These are phyloP conservation scores for Todiramphus saurophagus DNA, from an alignment of 2,113 vertebrate genomes.

Conservation along the genomic window DNA sequence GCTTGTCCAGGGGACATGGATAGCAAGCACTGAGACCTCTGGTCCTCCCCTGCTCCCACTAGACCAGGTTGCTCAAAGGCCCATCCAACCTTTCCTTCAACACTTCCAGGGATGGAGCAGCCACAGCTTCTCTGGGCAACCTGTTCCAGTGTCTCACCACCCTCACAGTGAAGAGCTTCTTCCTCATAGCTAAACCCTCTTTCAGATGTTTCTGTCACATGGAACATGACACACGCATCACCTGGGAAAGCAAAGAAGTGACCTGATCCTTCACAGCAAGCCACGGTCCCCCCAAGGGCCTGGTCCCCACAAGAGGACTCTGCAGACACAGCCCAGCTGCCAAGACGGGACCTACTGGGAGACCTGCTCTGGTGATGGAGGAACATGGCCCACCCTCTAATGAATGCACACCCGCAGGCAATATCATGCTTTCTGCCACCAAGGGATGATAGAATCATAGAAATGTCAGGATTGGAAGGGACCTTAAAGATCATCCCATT, in stretches of 20 bases:
- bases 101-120: background rate
- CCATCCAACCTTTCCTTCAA: background rate
- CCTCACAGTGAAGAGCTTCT: background rate
- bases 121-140: background rate
- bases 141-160: background rate
- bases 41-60: background rate
- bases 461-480: too few species aligned
- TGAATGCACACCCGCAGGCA: fast-evolving
- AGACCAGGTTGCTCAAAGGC: background rate
- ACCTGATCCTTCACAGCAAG: background rate
- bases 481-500: too few species aligned
- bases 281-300: fast-evolving
- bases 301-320: background rate
- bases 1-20: fast-evolving
- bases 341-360: background rate
- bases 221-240: background rate
- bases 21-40: background rate
- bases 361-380: background rate
- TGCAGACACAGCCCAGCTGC: background rate
- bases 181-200: background rate
- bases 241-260: background rate
- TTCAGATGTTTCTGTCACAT: background rate
- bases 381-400: background rate
- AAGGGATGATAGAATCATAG: background rate
- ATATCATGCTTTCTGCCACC: fast-evolving